phyloP scores from a whole-genome alignment of 2,797 vertebrate species.

The Helarctos malayanus region DNA sequence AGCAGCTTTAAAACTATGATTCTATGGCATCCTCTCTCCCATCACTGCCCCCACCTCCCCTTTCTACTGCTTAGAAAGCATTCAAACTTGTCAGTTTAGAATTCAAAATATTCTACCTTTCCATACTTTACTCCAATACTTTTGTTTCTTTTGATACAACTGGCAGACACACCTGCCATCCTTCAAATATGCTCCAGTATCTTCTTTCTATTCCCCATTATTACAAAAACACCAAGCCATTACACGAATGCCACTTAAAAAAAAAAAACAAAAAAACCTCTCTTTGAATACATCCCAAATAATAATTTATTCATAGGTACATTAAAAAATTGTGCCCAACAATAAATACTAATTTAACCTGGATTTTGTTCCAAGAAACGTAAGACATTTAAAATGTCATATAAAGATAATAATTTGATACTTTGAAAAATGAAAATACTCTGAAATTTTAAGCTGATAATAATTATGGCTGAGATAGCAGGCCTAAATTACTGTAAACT shows the following conservation, averaged over 20 bases:
- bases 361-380: not conserved
- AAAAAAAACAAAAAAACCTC: not conserved
- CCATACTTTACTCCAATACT: not conserved
- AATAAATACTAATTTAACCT: not conserved
- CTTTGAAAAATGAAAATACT: not conserved
- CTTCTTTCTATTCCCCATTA: not conserved
- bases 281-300: not conserved
- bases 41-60: not conserved
- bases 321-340: not conserved
- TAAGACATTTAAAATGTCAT: slow-evolving; percentile 25
- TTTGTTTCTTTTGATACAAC: not conserved
- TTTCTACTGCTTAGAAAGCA: slow-evolving; percentile 25
- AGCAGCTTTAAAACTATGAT: slow-evolving; percentile 4
- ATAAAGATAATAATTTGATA: not conserved
- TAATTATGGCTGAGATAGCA: slow-evolving; percentile 9
- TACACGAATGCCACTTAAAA: not conserved
- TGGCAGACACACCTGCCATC: not conserved
- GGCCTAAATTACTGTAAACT: not conserved
- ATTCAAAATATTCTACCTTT: slow-evolving; percentile 2
- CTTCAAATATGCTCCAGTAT: not conserved
- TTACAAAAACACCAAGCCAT: not conserved
- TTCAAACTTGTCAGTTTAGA: not conserved
- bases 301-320: not conserved
- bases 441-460: not conserved
- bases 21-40: not conserved